Base-by-base conservation (phyloP, 2,113 vertebrate genomes). In the Tetrax tetrax region DNA sequence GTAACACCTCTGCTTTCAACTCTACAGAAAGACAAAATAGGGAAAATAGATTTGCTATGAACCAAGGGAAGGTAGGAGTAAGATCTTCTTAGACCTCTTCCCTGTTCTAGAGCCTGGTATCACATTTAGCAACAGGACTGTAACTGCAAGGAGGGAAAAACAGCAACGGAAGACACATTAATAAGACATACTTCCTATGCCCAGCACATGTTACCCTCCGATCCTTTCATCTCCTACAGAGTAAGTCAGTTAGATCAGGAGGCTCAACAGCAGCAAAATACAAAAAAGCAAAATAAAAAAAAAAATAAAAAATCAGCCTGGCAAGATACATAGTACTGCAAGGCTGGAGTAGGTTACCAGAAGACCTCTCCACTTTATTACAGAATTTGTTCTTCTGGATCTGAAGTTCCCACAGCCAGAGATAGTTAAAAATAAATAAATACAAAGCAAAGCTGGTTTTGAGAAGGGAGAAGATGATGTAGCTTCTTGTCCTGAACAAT, bases 401-500 rank as follows among this genome's bases (percentile, higher is more conserved):
- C 70, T 47, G 50, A 90, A 91, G 91, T 57, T 96, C 63, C 70
- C 90, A 87, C 83, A 94, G 89, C 19, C 61, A 89, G 11, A 95
- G 41, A 65, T 0, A 88, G 72, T 50, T 27, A 81, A 76, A 95
- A 94, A 96, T 80, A 96, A 95, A 95, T 87, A 95, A 92, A 93
- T 88, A 91, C 95, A 92, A 87, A 90, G 65, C 76, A 96, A 94
- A 92, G 80, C 76, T 93, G 85, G 50, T 77, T 95, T 87, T 95
- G 87, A 94, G 60, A 96, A 96, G 79, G 81, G 82, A 95, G 86
- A 93, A 96, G 86, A 78, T 84, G 83, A 96, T 91, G 75, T 41
- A 81, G 90, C 61, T 87, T 94, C 95, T 93, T 90, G 87, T 94
- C 89, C 93, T 83, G 87, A 92, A 94, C 93, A 96, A 93, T 78